phyloP scores from a whole-genome alignment of 1,140 invertebrate genomes.

The Manduca sexta region DNA sequence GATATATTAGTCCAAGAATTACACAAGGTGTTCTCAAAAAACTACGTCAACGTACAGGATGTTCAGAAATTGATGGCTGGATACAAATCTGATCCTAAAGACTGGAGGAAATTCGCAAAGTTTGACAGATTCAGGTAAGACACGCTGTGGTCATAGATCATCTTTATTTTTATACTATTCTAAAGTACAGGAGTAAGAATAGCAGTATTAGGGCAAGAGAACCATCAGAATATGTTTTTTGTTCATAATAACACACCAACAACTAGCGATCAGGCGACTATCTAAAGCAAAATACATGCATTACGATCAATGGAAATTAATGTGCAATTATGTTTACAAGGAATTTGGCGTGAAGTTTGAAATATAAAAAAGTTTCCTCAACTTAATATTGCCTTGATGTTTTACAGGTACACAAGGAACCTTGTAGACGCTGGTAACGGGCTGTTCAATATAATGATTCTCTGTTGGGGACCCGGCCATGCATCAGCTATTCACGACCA shows the following conservation, averaged over 20 bases:
- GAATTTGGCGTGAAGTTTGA: no score
- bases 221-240: no score
- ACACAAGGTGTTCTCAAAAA: slow-evolving; percentile 82
- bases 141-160: no score
- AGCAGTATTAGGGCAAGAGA: no score
- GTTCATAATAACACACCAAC: no score
- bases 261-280: no score
- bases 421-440: slow-evolving; percentile 96
- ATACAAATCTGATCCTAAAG: slow-evolving; percentile 90
- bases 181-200: no score
- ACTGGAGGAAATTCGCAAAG: slow-evolving; percentile 97
- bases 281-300: no score
- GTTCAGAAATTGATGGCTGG: slow-evolving; percentile 87
- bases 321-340: no score
- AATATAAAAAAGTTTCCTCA: no score
- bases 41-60: slow-evolving; percentile 90
- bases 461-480: slow-evolving; percentile 98
- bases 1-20: slow-evolving; percentile 83
- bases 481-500: slow-evolving; percentile 98
- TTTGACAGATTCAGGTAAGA: slow-evolving; percentile 93
- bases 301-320: no score
- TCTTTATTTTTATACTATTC: no score
- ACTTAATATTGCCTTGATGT: neutral
- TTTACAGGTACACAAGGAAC: slow-evolving; percentile 92
- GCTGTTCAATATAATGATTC: slow-evolving; percentile 97